These are phyloP conservation scores for Venusia cambrica DNA, from an alignment of 2,888 invertebrate species.

Conservation along the genomic window DNA sequence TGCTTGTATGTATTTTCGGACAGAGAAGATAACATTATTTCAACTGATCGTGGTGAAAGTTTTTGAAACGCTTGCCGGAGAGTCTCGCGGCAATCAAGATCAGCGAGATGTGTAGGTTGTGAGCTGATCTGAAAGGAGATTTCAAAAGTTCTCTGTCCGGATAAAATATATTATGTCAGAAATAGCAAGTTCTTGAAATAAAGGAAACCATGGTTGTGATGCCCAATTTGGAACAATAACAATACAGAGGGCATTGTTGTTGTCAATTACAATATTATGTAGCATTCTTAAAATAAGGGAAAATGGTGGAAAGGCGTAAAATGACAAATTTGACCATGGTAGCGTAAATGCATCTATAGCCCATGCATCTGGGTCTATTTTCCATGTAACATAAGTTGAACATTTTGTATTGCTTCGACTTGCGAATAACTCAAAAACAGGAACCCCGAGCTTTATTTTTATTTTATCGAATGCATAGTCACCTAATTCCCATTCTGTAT, in stretches of 20 bases:
- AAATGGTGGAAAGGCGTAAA: slow-evolving; percentile 29
- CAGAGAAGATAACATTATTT: slow-evolving; percentile 20
- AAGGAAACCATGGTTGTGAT: slow-evolving; percentile 21
- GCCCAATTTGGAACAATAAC: slow-evolving; percentile 22
- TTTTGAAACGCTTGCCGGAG: slow-evolving; percentile 13
- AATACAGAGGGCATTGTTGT: slow-evolving; percentile 16
- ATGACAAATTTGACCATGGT: slow-evolving; percentile 15
- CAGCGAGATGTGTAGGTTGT: slow-evolving; percentile 14
- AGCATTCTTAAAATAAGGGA: slow-evolving; percentile 18
- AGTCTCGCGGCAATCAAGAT: slow-evolving; percentile 20
- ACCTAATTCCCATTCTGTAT: slow-evolving; percentile 7
- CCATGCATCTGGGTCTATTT: slow-evolving; percentile 20
- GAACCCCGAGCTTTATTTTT: slow-evolving; percentile 5
- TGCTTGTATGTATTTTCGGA: slow-evolving; percentile 15
- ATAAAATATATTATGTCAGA: slow-evolving; percentile 11
- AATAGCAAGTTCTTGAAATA: slow-evolving; percentile 9
- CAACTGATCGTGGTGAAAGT: slow-evolving; percentile 4
- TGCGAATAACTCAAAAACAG: slow-evolving; percentile 18
- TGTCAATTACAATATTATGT: slow-evolving; percentile 19
- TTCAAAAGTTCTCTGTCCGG: slow-evolving; percentile 11
- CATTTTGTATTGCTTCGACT: slow-evolving; percentile 13
- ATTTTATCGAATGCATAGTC: slow-evolving; percentile 2
- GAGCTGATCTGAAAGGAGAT: slow-evolving; percentile 19
- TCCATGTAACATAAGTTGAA: slow-evolving; percentile 12
- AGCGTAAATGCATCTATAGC: slow-evolving; percentile 24